Evolutionary conservation across 2,888 invertebrate species (phyloP).

Genomic region (Chrysopilus asiliformis): DNA sequence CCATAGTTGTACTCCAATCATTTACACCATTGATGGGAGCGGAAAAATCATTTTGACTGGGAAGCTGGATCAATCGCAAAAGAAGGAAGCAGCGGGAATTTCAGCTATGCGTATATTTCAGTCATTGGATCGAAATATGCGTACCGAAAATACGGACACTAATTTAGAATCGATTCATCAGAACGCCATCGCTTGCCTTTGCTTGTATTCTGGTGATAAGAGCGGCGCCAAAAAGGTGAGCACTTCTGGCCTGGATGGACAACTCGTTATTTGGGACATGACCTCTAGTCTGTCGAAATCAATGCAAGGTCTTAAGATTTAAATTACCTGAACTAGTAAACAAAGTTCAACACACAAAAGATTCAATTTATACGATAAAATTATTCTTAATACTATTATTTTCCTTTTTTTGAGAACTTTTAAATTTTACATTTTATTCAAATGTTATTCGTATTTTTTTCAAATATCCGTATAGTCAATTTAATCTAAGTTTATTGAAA

Average conservation of each 20-base stretch:
- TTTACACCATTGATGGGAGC: constrained; percentile 61
- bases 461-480: too few relatives aligned
- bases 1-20: constrained; percentile 87
- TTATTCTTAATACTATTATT: too few relatives aligned
- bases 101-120: constrained; percentile 97
- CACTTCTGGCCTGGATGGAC: constrained; percentile 90
- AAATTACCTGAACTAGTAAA: too few relatives aligned
- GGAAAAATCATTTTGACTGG: constrained; percentile 62
- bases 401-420: too few relatives aligned
- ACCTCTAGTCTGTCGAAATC: constrained; percentile 46
- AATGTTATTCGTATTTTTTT: too few relatives aligned
- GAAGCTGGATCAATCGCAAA: constrained; percentile 81
- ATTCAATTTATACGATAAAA: too few relatives aligned
- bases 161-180: constrained; percentile 90
- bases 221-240: constrained; percentile 67
- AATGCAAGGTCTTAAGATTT: constrained; percentile 54
- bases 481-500: too few relatives aligned
- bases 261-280: constrained; percentile 91
- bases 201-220: constrained; percentile 61
- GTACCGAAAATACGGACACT: constrained; percentile 74
- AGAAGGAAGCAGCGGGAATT: constrained; percentile 75
- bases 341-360: too few relatives aligned
- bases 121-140: constrained; percentile 83
- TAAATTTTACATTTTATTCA: too few relatives aligned
- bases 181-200: constrained; percentile 86